These are phyloP conservation scores for Carcina quercana DNA, from an alignment of 2,888 invertebrate genomes.

Conservation along the genomic window DNA sequence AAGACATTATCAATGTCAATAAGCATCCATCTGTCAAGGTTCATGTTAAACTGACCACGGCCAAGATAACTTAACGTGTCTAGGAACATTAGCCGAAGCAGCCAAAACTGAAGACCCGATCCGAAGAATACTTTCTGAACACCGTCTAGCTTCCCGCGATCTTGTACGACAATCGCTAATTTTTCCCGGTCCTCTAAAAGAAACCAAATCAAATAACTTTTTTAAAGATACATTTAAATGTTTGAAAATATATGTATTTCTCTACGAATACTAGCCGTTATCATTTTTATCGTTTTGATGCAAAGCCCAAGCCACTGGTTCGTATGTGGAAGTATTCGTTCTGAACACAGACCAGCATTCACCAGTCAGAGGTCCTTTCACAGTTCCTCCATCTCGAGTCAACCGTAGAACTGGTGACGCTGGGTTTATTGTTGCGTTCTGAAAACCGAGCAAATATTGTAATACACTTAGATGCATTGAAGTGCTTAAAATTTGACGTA, in stretches of 20 bases:
- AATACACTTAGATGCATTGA: too few species aligned
- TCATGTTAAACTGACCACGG: slow-evolving; percentile 93
- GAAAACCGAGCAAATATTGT: too few species aligned
- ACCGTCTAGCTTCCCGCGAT: slow-evolving; percentile 93
- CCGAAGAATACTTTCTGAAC: slow-evolving; percentile 96
- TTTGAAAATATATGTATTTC: too few species aligned
- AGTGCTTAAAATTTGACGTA: too few species aligned
- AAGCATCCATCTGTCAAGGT: slow-evolving; percentile 90
- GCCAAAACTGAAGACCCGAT: slow-evolving; percentile 93
- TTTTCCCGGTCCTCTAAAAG: slow-evolving; percentile 75
- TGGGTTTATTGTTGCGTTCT: slow-evolving; percentile 91
- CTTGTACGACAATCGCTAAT: slow-evolving; percentile 91
- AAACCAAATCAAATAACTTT: too few species aligned
- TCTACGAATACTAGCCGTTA: too few species aligned
- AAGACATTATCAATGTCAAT: slow-evolving; percentile 99
- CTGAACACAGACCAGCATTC: slow-evolving; percentile 97
- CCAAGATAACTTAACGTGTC: slow-evolving; percentile 95
- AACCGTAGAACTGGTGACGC: slow-evolving; percentile 89
- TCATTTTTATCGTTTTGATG: slow-evolving; percentile 77
- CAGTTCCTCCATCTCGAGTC: slow-evolving; percentile 91
- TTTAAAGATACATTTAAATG: too few species aligned
- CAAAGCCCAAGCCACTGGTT: slow-evolving; percentile 92
- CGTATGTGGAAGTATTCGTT: slow-evolving; percentile 94
- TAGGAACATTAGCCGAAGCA: slow-evolving; percentile 91
- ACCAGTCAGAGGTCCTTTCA: slow-evolving; percentile 89